A percentile compares a stretch with the other conserved stretches of the same genome.
Evolutionary conservation across 2,888 invertebrate genomes (phyloP).

Genomic region (Lepidocyrtinus sp.): DNA sequence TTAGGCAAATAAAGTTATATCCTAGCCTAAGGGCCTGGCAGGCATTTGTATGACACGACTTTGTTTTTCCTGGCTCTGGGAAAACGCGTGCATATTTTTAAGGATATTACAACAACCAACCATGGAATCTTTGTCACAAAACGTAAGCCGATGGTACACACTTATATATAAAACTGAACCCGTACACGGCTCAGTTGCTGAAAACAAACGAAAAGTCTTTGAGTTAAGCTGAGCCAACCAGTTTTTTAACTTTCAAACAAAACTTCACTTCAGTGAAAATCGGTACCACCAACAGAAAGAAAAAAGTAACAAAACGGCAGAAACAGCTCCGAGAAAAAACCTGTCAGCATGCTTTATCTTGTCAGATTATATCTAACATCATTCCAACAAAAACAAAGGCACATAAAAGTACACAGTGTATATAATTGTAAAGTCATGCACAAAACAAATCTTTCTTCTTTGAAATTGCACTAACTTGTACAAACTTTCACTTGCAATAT

Average conservation of each 20-base stretch:
- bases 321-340: constrained; percentile 12
- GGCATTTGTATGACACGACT: constrained; percentile 8
- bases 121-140: background rate
- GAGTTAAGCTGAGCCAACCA: background rate
- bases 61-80: background rate
- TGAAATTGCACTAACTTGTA: background rate
- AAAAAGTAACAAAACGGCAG: background rate
- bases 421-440: background rate
- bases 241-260: constrained; percentile 21
- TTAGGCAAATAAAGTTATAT: too few relatives aligned
- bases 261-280: background rate
- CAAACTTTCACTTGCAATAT: background rate
- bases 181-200: background rate
- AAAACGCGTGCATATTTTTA: background rate
- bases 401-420: background rate
- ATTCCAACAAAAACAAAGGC: background rate
- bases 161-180: background rate
- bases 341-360: constrained; percentile 33
- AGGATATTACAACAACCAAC: background rate
- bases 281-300: background rate
- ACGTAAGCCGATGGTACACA: background rate
- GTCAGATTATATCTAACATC: constrained; percentile 31
- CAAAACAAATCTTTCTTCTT: background rate
- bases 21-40: background rate
- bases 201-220: background rate